Evolutionary conservation across 2,797 vertebrate species (phyloP), one percentile per base, ranked within the genome.

Genomic region (Myotis planiceps): DNA sequence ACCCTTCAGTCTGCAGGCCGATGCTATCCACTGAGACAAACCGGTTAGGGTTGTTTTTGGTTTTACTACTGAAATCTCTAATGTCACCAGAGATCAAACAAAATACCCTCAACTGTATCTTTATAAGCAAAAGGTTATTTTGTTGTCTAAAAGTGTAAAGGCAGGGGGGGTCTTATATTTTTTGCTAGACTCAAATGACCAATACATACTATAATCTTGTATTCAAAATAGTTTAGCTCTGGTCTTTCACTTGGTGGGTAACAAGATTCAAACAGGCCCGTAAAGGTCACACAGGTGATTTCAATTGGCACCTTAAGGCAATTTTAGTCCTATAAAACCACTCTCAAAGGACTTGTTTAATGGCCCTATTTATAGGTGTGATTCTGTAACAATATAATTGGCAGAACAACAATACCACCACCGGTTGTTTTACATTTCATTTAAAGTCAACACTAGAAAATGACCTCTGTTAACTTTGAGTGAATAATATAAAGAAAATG

Each of bases 231-330:
- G 49, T 92, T 89, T 86, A 65, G 66, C 34, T 88, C 75, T 97
- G 96, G 92, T 95, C 53, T 96, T 47, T 88, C 92, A 85, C 88
- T 97, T 72, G 85, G 83, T n/a, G 39, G 94, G 92, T 98, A 98
- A 97, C 93, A 96, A 9, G 69, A 94, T 95, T 90, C 96, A 96
- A 97, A 81, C 78, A 90, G 90, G 87, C 76, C 96, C 93, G 96
- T 92, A 97, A 98, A 97, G 97, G 96, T 98, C 96, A 97, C 39
- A 53, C 91, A 97, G 96, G 95, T 98, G 97, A 98, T 97, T 98
- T 97, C 82, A 88, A 13, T 14, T 79, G 95, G 90, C 29, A 90
- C 76, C 74, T 92, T n/a, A 90, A 76, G 74, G 76, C 51, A 72
- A 95, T 97, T 97, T 3, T 0, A 74, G 23, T 66, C 39, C 93